phyloP scores from a whole-genome alignment of 2,113 vertebrate genomes.

The Ptyas mucosa region DNA sequence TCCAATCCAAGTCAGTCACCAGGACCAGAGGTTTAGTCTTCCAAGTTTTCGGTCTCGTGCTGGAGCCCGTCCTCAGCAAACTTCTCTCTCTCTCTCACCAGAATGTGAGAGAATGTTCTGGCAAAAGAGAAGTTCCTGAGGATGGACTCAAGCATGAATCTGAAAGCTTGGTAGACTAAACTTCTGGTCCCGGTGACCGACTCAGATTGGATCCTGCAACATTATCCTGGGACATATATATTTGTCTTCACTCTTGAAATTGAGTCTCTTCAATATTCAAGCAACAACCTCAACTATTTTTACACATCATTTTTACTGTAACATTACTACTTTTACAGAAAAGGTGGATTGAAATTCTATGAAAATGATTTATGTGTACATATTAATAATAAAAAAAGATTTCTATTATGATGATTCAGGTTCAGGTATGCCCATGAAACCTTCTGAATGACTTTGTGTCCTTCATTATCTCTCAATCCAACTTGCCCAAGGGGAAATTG shows the following conservation, averaged over 20 bases:
- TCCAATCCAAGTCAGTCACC: background rate
- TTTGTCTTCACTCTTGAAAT: background rate
- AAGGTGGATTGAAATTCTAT: background rate
- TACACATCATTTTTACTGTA: background rate
- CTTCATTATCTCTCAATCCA: background rate
- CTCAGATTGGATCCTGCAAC: background rate
- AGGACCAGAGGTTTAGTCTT: background rate
- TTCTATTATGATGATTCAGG: background rate
- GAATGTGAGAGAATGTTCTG: background rate
- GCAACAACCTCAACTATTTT: background rate
- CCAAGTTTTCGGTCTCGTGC: background rate
- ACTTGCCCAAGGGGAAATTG: background rate
- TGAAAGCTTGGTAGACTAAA: background rate
- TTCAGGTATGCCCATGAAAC: background rate
- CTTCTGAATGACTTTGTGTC: background rate
- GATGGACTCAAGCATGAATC: background rate
- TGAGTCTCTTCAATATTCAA: background rate
- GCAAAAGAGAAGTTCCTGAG: background rate
- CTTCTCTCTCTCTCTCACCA: background rate
- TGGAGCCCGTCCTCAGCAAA: background rate
- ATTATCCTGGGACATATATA: background rate
- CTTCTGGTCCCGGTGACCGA: background rate
- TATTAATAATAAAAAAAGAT: background rate
- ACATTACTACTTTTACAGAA: background rate
- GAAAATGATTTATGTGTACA: background rate